These are phyloP conservation scores for Hemibagrus guttatus DNA, from an alignment of 2,797 vertebrate species.

Conservation along the genomic window DNA sequence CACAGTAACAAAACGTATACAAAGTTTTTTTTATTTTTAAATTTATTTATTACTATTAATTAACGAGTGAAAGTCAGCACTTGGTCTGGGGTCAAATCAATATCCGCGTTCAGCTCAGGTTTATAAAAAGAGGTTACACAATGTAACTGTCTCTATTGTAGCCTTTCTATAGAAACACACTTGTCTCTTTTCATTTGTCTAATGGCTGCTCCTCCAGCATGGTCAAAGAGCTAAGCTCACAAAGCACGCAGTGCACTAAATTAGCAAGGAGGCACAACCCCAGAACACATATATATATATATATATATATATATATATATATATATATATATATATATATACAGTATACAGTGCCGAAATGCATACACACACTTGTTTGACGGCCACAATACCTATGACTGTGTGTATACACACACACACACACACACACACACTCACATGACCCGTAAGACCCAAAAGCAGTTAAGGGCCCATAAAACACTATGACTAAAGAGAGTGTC, in stretches of 20 bases:
- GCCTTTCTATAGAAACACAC: constrained; percentile 36
- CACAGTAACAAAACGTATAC: not conserved
- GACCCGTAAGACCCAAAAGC: constrained; percentile 60
- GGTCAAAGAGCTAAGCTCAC: constrained; percentile 44
- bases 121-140: constrained; percentile 49
- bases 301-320: not conserved
- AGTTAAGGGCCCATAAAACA: constrained; percentile 58
- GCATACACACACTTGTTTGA: not conserved
- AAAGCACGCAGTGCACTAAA: constrained; percentile 51
- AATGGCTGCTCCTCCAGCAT: constrained; percentile 41
- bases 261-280: constrained; percentile 48
- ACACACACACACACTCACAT: constrained; percentile 51
- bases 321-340: not conserved
- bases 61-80: constrained; percentile 34
- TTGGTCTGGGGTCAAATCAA: constrained; percentile 46
- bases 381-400: not conserved
- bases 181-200: constrained; percentile 53
- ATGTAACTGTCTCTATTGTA: constrained; percentile 52
- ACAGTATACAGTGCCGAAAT: not conserved
- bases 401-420: not conserved
- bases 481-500: constrained; percentile 59
- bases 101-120: constrained; percentile 48
- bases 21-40: not conserved
- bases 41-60: not conserved
- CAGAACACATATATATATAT: constrained; percentile 7